Percentiles rank a stretch among this genome's conserved stretches.
These are phyloP conservation scores for Cricetomys ansorgei DNA, from an alignment of 2,113 vertebrate genomes.

Conservation along the genomic window DNA sequence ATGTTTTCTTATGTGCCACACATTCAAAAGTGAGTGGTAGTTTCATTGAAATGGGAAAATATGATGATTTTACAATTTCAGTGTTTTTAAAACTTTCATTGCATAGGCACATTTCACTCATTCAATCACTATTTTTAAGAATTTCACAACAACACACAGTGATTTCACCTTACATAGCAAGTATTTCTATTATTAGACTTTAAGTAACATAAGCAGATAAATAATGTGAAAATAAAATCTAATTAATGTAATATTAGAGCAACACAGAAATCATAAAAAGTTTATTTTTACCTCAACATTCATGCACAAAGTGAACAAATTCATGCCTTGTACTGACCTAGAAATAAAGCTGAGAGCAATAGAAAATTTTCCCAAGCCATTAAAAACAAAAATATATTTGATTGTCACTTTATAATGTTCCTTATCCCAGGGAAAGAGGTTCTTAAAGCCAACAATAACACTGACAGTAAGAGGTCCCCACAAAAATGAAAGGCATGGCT, in stretches of 20 bases:
- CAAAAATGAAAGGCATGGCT: conserved; percentile 56
- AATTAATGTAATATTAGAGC: conserved; percentile 28
- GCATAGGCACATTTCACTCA: conserved; percentile 39
- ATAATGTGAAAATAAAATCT: conserved; percentile 6
- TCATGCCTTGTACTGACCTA: not conserved
- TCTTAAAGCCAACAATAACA: conserved; percentile 70
- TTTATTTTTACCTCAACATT: conserved; percentile 52
- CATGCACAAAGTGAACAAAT: conserved; percentile 48
- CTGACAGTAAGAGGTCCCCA: conserved; percentile 44
- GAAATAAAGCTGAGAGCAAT: conserved; percentile 39
- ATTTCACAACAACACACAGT: conserved; percentile 35
- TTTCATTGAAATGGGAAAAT: not conserved
- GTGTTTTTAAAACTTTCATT: not conserved
- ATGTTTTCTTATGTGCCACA: not conserved
- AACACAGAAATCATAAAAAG: conserved; percentile 33
- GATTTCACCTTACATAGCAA: not conserved
- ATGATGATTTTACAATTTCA: conserved; percentile 19
- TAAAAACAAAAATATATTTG: conserved; percentile 55
- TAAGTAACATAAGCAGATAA: conserved; percentile 27
- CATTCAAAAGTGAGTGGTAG: conserved; percentile 11
- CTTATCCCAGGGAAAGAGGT: conserved; percentile 41
- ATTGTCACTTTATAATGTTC: conserved; percentile 50
- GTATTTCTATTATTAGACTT: conserved; percentile 15
- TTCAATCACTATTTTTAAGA: not conserved
- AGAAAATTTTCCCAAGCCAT: conserved; percentile 63